Conservation (phyloP, 2,113 vertebrate species). For the Ophiodon elongatus region DNA sequence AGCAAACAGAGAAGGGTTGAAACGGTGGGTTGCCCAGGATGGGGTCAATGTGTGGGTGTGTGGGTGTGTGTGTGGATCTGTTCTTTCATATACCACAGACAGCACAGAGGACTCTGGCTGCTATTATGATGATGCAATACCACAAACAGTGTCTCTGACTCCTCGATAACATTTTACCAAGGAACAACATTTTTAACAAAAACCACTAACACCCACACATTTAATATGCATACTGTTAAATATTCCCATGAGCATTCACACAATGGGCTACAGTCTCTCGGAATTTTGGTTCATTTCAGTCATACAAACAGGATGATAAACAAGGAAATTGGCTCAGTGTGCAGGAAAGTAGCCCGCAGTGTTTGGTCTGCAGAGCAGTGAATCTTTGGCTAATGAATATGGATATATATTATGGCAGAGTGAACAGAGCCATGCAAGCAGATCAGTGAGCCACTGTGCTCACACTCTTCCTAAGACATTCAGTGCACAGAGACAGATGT, state of each 20-base stretch:
- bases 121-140: neutral
- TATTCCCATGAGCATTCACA: slow-evolving; percentile 57
- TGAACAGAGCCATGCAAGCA: slow-evolving; percentile 42
- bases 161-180: slow-evolving; percentile 19
- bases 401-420: slow-evolving; percentile 56
- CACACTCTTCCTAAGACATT: neutral
- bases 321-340: slow-evolving; percentile 19
- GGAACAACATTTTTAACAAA: slow-evolving; percentile 31
- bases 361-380: slow-evolving; percentile 53
- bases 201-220: slow-evolving; percentile 40
- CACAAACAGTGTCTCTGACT: slow-evolving; percentile 8
- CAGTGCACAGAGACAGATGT: slow-evolving; percentile 1
- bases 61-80: slow-evolving; percentile 1
- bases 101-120: slow-evolving; percentile 11
- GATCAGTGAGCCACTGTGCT: slow-evolving; percentile 1
- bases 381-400: slow-evolving; percentile 61
- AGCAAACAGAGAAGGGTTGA: slow-evolving; percentile 45
- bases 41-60: slow-evolving; percentile 28
- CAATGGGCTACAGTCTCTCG: slow-evolving; percentile 25
- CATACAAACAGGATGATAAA: slow-evolving; percentile 65
- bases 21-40: slow-evolving; percentile 10
- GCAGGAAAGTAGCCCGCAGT: slow-evolving; percentile 47
- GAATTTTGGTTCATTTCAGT: slow-evolving; percentile 41
- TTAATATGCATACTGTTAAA: slow-evolving; percentile 29
- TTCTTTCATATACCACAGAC: slow-evolving; percentile 24